Evolutionary conservation across 2,113 vertebrate species (phyloP).

Genomic region (Cathartes aura): DNA sequence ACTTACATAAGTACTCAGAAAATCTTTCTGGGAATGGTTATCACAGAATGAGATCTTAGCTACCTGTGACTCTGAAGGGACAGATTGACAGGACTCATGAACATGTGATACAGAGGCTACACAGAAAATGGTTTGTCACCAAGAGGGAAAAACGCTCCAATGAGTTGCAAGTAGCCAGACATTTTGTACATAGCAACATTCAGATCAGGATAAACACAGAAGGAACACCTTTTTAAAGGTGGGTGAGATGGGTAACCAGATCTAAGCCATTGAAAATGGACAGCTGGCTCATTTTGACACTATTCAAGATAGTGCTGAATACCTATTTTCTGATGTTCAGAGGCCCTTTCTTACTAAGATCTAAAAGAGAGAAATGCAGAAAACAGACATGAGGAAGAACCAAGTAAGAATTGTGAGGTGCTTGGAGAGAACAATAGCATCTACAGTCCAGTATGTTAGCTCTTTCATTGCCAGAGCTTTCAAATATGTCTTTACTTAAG

Average conservation of each 20-base stretch:
- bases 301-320: neutral
- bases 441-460: neutral
- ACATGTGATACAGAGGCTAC: neutral
- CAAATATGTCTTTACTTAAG: constrained; percentile 15
- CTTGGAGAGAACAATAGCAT: neutral
- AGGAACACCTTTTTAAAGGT: neutral
- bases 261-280: neutral
- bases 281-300: neutral
- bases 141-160: accelerated
- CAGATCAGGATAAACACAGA: neutral
- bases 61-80: neutral
- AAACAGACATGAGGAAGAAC: neutral
- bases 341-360: neutral
- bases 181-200: neutral
- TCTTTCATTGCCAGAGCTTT: constrained; percentile 11
- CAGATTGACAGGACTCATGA: neutral
- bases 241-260: neutral
- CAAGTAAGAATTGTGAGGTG: neutral
- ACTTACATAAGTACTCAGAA: neutral
- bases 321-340: neutral
- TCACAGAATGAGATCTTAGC: neutral
- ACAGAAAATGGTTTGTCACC: neutral
- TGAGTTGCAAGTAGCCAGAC: neutral
- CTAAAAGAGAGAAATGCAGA: neutral
- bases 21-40: neutral